A percentile compares a stretch with the other conserved stretches of the same genome.
Evolutionary conservation across 2,797 vertebrate genomes (phyloP).

Genomic region (Xenops minutus): DNA sequence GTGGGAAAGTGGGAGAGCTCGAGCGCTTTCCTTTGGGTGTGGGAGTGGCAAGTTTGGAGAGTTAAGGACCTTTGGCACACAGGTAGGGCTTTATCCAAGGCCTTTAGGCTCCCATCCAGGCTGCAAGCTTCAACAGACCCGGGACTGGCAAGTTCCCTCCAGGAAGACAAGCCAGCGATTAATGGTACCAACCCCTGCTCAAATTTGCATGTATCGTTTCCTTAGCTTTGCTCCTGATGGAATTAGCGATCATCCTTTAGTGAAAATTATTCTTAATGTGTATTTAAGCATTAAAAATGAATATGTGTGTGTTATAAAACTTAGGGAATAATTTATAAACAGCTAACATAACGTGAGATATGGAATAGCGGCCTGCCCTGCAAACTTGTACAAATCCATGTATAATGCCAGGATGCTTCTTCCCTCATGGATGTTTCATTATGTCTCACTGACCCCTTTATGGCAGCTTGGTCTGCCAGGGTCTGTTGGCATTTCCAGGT

Average conservation of each 20-base stretch:
- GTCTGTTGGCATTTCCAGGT: not conserved
- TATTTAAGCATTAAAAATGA: conserved; percentile 67
- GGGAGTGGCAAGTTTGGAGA: not conserved
- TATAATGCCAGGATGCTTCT: not conserved
- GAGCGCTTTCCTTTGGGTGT: not conserved
- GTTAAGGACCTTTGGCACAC: not conserved
- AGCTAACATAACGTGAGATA: not conserved
- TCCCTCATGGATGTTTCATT: not conserved
- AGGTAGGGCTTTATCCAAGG: not conserved
- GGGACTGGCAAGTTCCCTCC: not conserved
- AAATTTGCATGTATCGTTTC: conserved; percentile 27
- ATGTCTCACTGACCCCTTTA: not conserved
- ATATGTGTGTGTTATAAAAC: conserved; percentile 24
- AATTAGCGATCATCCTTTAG: conserved; percentile 37
- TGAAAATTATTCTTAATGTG: conserved; percentile 59
- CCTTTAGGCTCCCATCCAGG: not conserved
- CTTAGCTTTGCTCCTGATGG: conserved; percentile 32
- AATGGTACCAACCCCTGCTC: conserved; percentile 21
- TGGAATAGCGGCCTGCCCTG: not conserved
- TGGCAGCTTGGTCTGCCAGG: not conserved
- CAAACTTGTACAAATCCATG: not conserved
- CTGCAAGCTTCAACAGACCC: conserved; percentile 24
- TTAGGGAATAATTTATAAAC: conserved; percentile 70
- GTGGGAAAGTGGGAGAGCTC: not conserved
- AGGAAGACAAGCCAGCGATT: conserved; percentile 1